Evolutionary conservation across 1,140 invertebrate genomes (phyloP).

Genomic region (Drosophila bocki): DNA sequence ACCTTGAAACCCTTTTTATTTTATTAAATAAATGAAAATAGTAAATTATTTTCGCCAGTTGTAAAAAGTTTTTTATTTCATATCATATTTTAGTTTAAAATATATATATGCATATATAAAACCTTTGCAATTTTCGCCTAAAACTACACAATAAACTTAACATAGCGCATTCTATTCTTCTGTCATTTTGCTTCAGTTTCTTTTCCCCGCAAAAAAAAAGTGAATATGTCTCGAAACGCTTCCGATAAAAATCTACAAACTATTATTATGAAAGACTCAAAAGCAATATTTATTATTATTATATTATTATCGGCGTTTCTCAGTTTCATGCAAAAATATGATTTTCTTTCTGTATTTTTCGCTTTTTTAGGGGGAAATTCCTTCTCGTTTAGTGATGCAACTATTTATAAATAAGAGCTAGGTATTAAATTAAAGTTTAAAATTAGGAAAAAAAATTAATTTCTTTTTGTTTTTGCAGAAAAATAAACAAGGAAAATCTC

Average conservation of each 20-base stretch:
- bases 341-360: not conserved
- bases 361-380: not conserved
- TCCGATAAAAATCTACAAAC: constrained; percentile 18
- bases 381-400: constrained; percentile 23
- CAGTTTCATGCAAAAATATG: constrained; percentile 54
- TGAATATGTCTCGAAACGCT: constrained; percentile 26
- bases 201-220: constrained; percentile 34
- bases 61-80: constrained; percentile 67
- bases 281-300: constrained; percentile 68
- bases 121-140: constrained; percentile 72
- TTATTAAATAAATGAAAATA: no score
- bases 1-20: no score
- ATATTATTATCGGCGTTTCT: constrained; percentile 27
- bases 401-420: constrained; percentile 67
- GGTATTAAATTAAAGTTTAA: constrained; percentile 63
- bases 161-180: constrained; percentile 67
- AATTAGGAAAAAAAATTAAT: constrained; percentile 64
- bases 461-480: constrained; percentile 30
- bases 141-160: constrained; percentile 83
- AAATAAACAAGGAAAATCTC: constrained; percentile 50
- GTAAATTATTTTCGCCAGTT: constrained; percentile 58
- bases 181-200: constrained; percentile 11
- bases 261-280: constrained; percentile 78
- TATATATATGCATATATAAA: constrained; percentile 57
- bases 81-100: constrained; percentile 47